phyloP scores from a whole-genome alignment of 2,888 invertebrate species.

The Sussaba pulchella region DNA sequence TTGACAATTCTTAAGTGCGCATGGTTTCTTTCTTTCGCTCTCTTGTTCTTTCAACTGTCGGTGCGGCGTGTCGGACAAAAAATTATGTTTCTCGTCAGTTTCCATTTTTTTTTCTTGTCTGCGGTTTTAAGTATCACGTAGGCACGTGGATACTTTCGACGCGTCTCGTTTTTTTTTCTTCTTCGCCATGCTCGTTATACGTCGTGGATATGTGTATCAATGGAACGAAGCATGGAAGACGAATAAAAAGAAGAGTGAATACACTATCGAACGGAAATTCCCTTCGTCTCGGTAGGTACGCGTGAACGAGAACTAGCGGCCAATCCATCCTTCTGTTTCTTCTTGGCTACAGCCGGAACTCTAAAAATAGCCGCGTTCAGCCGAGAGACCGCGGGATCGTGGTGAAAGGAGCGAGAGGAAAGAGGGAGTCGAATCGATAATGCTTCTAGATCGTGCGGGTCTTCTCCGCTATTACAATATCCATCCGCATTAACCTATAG shows the following conservation, averaged over 20 bases:
- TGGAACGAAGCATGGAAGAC: constrained; percentile 8
- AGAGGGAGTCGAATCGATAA: constrained; percentile 52
- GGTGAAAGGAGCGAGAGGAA: constrained; percentile 9
- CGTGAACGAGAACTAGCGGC: constrained; percentile 39
- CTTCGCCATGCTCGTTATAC: background rate
- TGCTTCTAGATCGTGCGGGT: constrained; percentile 35
- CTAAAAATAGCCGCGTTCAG: constrained; percentile 53
- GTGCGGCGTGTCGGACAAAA: background rate
- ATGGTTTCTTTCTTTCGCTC: constrained; percentile 16
- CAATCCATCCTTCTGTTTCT: constrained; percentile 4
- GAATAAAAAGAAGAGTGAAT: constrained; percentile 12
- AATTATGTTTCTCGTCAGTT: background rate
- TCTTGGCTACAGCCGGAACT: constrained; percentile 50
- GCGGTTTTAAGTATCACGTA: constrained; percentile 33
- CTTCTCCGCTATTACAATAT: constrained; percentile 19
- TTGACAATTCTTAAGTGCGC: background rate
- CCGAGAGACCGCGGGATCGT: background rate
- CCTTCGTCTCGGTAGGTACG: constrained; percentile 19
- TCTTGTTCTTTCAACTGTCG: background rate
- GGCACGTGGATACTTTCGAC: constrained; percentile 36
- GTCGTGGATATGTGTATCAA: background rate
- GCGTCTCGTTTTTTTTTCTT: constrained; percentile 12
- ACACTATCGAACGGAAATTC: constrained; percentile 49
- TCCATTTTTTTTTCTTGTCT: constrained; percentile 2
- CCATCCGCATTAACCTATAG: background rate